phyloP scores from a whole-genome alignment of 2,113 vertebrate genomes.

The Xenopus borealis region DNA sequence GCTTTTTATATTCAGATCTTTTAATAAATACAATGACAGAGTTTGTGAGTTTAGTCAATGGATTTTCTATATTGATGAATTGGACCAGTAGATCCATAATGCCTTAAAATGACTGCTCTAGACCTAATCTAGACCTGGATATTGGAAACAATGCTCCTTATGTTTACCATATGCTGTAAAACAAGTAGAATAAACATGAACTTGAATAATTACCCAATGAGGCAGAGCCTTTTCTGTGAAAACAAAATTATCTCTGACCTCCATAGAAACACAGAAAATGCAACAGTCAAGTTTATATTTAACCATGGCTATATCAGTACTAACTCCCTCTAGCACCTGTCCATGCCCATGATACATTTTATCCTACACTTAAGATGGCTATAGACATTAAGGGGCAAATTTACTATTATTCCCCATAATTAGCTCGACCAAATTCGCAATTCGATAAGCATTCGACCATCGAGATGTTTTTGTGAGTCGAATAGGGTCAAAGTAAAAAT shows the following conservation, averaged over 20 bases:
- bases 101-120: no score
- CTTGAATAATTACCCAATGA: not conserved
- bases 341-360: slow-evolving; percentile 57
- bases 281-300: slow-evolving; percentile 47
- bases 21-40: no score
- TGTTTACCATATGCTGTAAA: not conserved
- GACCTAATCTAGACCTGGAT: not conserved
- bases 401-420: no score
- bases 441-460: no score
- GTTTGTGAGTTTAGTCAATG: no score
- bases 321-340: slow-evolving; percentile 54
- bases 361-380: slow-evolving; percentile 48
- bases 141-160: not conserved
- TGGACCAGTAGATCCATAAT: no score
- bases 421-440: no score
- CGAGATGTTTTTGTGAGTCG: no score
- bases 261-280: not conserved
- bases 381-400: no score
- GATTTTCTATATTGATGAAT: no score
- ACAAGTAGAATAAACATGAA: not conserved
- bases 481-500: no score
- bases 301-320: slow-evolving; percentile 48
- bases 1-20: no score
- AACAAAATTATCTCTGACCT: not conserved
- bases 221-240: slow-evolving; percentile 8